Percentiles rank a stretch among this genome's conserved stretches.
phyloP scores from a whole-genome alignment of 2,113 vertebrate genomes.

The Harpagus bidentatus region DNA sequence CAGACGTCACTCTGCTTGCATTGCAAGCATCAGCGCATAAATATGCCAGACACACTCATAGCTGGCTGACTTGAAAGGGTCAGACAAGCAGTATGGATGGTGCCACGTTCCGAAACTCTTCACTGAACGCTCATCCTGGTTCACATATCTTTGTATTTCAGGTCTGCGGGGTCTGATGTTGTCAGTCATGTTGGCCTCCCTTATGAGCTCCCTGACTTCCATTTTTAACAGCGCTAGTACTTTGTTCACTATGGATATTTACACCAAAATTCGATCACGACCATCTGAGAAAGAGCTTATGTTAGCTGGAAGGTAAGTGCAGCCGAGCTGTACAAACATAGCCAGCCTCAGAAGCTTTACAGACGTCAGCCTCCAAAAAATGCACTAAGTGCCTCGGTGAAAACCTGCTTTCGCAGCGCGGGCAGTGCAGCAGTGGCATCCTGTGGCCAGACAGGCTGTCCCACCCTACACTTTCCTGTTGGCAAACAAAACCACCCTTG shows the following conservation, averaged over 20 bases:
- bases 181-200: slow-evolving; percentile 93
- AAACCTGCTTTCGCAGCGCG: fast-evolving
- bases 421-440: background rate
- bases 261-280: slow-evolving; percentile 79
- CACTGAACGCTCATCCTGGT: fast-evolving
- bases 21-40: background rate
- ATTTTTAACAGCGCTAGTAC: slow-evolving; percentile 98
- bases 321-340: fast-evolving
- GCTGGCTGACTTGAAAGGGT: background rate
- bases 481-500: fast-evolving
- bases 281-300: slow-evolving; percentile 89
- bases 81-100: fast-evolving
- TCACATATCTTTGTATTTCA: background rate
- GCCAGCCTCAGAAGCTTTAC: fast-evolving
- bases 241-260: slow-evolving; percentile 96
- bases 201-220: slow-evolving; percentile 97
- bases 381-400: fast-evolving
- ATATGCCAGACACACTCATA: fast-evolving
- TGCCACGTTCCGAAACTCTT: fast-evolving
- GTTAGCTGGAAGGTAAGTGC: slow-evolving; percentile 85
- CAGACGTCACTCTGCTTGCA: background rate
- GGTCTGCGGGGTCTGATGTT: slow-evolving; percentile 93
- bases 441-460: background rate
- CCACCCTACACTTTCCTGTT: fast-evolving
- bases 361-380: background rate